A percentile compares a stretch with the other conserved stretches of the same genome.
These are phyloP conservation scores for Galeruca laticollis DNA, from an alignment of 2,888 invertebrate genomes.

Conservation along the genomic window DNA sequence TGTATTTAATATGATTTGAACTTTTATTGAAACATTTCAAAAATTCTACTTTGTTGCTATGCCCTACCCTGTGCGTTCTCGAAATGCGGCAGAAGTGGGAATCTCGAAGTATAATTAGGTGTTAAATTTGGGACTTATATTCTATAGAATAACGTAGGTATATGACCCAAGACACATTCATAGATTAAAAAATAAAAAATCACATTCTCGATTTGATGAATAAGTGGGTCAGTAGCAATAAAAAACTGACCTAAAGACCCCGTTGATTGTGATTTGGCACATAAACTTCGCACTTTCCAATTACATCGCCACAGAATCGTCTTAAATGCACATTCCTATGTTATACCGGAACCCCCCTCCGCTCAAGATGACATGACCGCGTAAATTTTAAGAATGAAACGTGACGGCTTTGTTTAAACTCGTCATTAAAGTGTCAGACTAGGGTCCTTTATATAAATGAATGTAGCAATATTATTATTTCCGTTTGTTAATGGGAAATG, in stretches of 20 bases:
- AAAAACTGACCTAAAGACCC: constrained; percentile 15
- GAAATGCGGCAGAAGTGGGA: too few species aligned
- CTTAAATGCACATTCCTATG: constrained; percentile 9
- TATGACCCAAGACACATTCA: too few species aligned
- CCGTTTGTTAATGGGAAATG: too few species aligned
- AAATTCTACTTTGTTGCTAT: too few species aligned
- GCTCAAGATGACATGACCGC: constrained; percentile 5
- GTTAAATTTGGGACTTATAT: neutral
- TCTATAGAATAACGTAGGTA: neutral
- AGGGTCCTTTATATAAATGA: neutral
- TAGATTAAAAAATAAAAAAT: neutral
- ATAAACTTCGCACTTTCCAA: constrained; percentile 25
- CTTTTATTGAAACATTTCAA: too few species aligned
- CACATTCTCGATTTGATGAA: constrained; percentile 1
- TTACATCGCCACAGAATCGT: constrained; percentile 1
- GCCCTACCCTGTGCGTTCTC: too few species aligned
- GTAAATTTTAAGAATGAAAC: neutral
- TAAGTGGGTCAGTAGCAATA: constrained; percentile 22
- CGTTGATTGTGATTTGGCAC: constrained; percentile 21
- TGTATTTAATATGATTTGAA: too few species aligned
- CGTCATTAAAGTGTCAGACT: neutral
- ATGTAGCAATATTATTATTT: too few species aligned
- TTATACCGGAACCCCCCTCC: constrained; percentile 1
- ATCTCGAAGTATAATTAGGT: too few species aligned
- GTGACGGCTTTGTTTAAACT: neutral